Evolutionary conservation across 2,113 vertebrate species (phyloP), one percentile per base, ranked within the genome.

Genomic region (Spizaetus ornatus): DNA sequence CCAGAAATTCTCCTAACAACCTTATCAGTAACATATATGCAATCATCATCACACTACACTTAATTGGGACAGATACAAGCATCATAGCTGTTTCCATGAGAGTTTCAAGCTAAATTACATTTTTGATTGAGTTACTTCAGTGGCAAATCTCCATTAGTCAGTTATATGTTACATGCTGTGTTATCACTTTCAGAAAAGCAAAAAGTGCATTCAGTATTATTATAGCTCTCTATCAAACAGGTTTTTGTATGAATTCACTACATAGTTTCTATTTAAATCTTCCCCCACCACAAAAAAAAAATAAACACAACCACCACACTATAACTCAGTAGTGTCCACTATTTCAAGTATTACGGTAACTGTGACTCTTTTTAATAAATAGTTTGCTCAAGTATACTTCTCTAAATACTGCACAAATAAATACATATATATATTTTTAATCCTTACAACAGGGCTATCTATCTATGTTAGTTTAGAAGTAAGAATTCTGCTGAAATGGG

Each of bases 401-500:
- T 50, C 16, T 17, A 86, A 93, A 34, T 42, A 50, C 31, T 47
- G 19, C 13, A 90, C 11, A 84, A 79, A 85, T 71, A 25, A 22
- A 47, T 59, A 50, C n/a, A 63, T 47, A 14, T 27, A 53, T 18
- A 18, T 27, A 1, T 58, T 22, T 21, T 36, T 76, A 79, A 70
- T 34, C 72, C 40, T 90, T 48, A 55, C 17, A 74, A n/a, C 32
- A 89, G 70, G 62, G 10, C 48, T 85, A 67, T 56, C 76, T 88
- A 76, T 70, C 40, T 56, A 4, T 36, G 48, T 70, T 90, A 65
- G 23, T 87, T 82, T 83, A 91, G 43, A 93, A 95, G 66, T 25
- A 87, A 91, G 42, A 55, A 84, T 80, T 97, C 86, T 93, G 88
- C 42, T 93, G 76, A 97, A 96, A 96, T 34, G 25, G 34, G 86